phyloP scores from a whole-genome alignment of 2,113 vertebrate species.

The Passer montanus region DNA sequence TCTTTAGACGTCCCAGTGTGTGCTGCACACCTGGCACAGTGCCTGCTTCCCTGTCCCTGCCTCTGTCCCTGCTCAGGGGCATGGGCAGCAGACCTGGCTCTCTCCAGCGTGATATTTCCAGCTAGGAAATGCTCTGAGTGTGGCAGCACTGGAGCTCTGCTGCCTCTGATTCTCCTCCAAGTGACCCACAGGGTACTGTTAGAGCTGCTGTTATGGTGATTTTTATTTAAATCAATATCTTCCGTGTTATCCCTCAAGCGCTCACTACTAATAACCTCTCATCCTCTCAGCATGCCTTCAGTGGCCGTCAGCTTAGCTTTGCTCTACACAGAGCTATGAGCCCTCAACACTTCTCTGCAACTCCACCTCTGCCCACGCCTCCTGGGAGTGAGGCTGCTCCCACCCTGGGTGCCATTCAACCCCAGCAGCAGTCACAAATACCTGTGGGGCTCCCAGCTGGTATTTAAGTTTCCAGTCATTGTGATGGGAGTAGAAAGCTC shows the following conservation, averaged over 20 bases:
- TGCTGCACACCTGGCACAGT: accelerated
- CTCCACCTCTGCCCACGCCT: not conserved
- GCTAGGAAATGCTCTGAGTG: not conserved
- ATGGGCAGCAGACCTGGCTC: not conserved
- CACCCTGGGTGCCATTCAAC: accelerated
- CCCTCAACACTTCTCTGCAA: not conserved
- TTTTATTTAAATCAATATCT: constrained; percentile 45
- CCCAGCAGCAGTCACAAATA: not conserved
- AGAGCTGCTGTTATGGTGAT: not conserved
- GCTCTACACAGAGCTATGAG: not conserved
- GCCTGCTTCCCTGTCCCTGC: not conserved
- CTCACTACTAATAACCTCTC: not conserved
- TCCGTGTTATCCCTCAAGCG: not conserved
- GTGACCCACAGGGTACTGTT: constrained; percentile 8
- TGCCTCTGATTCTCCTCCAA: not conserved
- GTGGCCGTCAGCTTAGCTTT: not conserved
- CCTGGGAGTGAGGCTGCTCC: not conserved
- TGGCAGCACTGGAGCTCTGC: not conserved
- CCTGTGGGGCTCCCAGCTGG: not conserved
- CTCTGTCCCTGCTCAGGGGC: not conserved
- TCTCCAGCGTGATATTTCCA: not conserved
- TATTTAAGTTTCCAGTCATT: not conserved
- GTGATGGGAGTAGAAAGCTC: not conserved
- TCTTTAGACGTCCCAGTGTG: not conserved
- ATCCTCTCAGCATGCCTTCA: not conserved